These are phyloP conservation scores for Athene cunicularia DNA, from an alignment of 2,113 vertebrate species.

Conservation along the genomic window DNA sequence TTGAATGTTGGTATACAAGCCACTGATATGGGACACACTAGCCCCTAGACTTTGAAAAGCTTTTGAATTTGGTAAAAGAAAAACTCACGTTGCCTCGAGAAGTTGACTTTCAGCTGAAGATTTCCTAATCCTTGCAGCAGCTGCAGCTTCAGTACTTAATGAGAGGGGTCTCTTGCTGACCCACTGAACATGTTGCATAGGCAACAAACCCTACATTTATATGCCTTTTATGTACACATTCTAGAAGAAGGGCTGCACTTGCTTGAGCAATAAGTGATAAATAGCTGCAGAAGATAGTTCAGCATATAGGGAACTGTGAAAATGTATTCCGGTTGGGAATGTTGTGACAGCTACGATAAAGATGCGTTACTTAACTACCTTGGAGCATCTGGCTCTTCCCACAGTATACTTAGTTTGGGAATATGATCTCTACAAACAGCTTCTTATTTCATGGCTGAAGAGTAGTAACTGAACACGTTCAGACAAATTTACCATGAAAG, in stretches of 20 bases:
- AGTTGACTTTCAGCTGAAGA: slow-evolving; percentile 25
- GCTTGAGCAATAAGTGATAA: background rate
- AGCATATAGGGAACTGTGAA: background rate
- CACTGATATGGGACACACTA: background rate
- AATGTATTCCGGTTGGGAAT: background rate
- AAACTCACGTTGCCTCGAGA: background rate
- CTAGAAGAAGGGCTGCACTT: background rate
- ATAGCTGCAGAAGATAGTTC: background rate
- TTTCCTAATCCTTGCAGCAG: slow-evolving; percentile 47
- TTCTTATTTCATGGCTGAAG: slow-evolving; percentile 16
- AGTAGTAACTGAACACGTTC: background rate
- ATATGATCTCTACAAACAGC: slow-evolving; percentile 27
- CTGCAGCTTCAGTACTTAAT: slow-evolving; percentile 21
- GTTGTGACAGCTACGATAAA: slow-evolving; percentile 3
- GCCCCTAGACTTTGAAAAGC: background rate
- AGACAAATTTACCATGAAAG: slow-evolving; percentile 37
- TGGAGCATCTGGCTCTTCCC: slow-evolving; percentile 46
- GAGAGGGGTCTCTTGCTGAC: background rate
- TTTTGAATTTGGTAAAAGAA: background rate
- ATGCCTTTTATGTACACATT: background rate
- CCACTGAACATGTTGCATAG: background rate
- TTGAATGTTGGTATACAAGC: background rate
- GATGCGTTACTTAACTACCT: background rate
- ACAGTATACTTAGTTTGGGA: slow-evolving; percentile 26
- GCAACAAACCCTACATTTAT: background rate